A percentile compares a stretch with the other conserved stretches of the same genome.
Conservation (phyloP, 2,888 invertebrate genomes). For the Aricia artaxerxes region DNA sequence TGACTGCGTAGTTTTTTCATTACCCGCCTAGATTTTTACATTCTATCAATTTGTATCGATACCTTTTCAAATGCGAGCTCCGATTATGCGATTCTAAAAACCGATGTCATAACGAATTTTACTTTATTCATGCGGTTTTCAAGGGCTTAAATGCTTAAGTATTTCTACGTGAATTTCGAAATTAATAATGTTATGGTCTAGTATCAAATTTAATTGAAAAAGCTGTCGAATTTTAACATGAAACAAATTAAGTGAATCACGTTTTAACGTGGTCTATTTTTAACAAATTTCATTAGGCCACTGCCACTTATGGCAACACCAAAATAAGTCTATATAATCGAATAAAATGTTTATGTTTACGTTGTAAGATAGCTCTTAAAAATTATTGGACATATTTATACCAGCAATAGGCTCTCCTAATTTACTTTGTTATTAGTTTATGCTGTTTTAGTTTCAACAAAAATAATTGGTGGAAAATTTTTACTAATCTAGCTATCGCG, state of each 20-base stretch:
- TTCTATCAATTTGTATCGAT: conserved; percentile 61
- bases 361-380: background rate
- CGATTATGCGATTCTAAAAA: conserved; percentile 34
- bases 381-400: background rate
- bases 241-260: background rate
- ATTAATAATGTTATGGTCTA: conserved; percentile 8
- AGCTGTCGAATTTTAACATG: conserved; percentile 10
- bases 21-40: conserved; percentile 69
- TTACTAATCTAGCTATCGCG: too few species aligned
- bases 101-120: conserved; percentile 16
- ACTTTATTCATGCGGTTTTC: background rate
- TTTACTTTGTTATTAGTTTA: too few species aligned
- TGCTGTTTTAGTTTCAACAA: too few species aligned
- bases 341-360: background rate
- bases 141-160: background rate
- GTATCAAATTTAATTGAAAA: background rate
- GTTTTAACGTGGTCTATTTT: background rate
- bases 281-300: background rate
- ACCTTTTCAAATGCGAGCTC: conserved; percentile 54
- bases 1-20: conserved; percentile 78
- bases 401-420: too few species aligned
- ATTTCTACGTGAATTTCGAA: background rate
- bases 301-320: background rate
- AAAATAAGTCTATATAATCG: background rate
- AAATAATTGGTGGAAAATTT: too few species aligned